These are phyloP conservation scores for Conus betulinus DNA, from an alignment of 1,140 invertebrate genomes.

Conservation along the genomic window DNA sequence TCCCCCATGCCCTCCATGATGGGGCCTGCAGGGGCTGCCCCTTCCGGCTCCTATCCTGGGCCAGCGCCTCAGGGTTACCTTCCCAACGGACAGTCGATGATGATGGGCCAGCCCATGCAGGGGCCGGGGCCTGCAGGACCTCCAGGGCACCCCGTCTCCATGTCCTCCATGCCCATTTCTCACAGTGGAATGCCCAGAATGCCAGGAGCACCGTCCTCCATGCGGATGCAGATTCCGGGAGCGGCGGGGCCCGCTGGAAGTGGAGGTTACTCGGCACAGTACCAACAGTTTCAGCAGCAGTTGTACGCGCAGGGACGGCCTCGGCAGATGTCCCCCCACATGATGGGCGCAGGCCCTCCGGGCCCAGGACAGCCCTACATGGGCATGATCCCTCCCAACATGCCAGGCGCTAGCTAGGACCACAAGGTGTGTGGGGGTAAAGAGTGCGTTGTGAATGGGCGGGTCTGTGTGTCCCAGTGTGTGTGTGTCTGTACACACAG, in stretches of 20 bases:
- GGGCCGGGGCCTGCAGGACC: constrained; percentile 46
- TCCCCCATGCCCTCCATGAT: constrained; percentile 31
- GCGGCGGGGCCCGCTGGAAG: constrained; percentile 40
- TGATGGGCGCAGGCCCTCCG: constrained; percentile 54
- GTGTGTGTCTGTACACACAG: background rate
- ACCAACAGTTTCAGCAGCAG: constrained; percentile 73
- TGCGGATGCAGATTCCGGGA: constrained; percentile 51
- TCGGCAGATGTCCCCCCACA: constrained; percentile 65
- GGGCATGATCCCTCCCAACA: constrained; percentile 64
- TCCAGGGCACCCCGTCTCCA: constrained; percentile 24
- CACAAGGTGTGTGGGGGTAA: background rate
- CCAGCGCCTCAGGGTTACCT: constrained; percentile 28
- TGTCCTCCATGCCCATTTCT: constrained; percentile 19
- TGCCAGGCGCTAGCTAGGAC: constrained; percentile 56
- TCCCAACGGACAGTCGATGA: constrained; percentile 41
- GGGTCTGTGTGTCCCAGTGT: background rate
- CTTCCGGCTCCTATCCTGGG: constrained; percentile 23
- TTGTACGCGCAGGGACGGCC: constrained; percentile 66
- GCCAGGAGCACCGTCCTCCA: constrained; percentile 46
- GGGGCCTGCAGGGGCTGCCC: constrained; percentile 46
- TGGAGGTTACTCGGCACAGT: constrained; percentile 59
- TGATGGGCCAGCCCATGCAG: constrained; percentile 57
- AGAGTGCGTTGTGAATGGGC: background rate
- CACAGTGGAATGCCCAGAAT: constrained; percentile 44
- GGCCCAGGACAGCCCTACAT: constrained; percentile 56